Percentiles rank a stretch among this genome's conserved stretches.
Evolutionary conservation across 2,113 vertebrate species (phyloP).

Genomic region (Natator depressus): DNA sequence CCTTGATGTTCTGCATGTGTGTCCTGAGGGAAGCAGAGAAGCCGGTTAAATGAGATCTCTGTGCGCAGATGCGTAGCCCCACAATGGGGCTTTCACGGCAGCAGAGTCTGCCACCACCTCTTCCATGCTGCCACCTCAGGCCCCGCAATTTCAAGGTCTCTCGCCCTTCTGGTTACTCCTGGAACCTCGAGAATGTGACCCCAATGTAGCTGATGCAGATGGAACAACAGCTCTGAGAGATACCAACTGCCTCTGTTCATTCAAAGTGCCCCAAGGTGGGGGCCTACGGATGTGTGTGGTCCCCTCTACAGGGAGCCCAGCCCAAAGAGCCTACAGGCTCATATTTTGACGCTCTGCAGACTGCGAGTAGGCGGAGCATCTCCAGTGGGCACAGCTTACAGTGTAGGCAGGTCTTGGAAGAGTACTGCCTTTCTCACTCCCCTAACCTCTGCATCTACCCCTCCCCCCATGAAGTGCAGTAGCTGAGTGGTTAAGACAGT

Average conservation of each 20-base stretch:
- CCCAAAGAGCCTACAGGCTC: not conserved
- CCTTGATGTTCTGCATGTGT: constrained; percentile 99
- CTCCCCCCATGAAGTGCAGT: not conserved
- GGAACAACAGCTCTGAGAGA: not conserved
- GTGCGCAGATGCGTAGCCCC: not conserved
- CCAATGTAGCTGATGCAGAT: no score
- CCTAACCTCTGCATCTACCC: not conserved
- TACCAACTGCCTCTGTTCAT: not conserved
- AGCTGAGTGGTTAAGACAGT: not conserved
- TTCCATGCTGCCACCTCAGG: not conserved
- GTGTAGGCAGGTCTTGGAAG: not conserved
- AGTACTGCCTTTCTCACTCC: not conserved
- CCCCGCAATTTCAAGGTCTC: not conserved
- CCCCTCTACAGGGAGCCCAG: no score
- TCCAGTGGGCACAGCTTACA: not conserved
- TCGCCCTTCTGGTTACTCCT: not conserved
- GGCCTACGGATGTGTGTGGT: no score
- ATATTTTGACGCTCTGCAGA: not conserved
- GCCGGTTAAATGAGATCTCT: not conserved
- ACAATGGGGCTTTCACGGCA: not conserved
- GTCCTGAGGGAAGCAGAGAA: constrained; percentile 81
- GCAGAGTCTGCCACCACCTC: not conserved
- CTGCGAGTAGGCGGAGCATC: not conserved
- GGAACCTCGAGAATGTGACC: not conserved
- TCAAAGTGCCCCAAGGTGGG: not conserved